Evolutionary conservation across 1,140 invertebrate genomes (phyloP), one percentile per base, ranked within the genome.

Genomic region (Eriosoma lanigerum): DNA sequence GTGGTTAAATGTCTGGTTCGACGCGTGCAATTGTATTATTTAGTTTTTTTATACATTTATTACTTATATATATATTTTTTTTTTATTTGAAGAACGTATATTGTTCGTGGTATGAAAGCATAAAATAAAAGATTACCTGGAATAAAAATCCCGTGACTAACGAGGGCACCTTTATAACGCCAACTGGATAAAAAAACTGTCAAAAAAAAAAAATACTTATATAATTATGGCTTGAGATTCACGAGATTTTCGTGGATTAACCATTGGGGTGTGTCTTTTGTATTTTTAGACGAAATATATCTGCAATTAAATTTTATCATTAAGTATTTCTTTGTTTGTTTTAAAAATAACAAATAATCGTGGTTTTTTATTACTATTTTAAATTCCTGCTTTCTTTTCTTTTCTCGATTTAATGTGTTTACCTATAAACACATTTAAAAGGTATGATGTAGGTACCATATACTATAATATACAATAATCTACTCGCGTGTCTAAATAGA

Each of bases 61-160:
- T n/a, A n/a, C n/a, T n/a, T n/a, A n/a, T n/a, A n/a, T n/a, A n/a
- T n/a, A n/a, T n/a, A n/a, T n/a, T n/a, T n/a, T n/a, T n/a, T n/a
- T n/a, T n/a, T n/a, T n/a, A n/a, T n/a, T n/a, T n/a, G n/a, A n/a
- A n/a, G n/a, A n/a, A n/a, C n/a, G n/a, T n/a, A n/a, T n/a, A n/a
- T n/a, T n/a, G n/a, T n/a, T n/a, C n/a, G n/a, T n/a, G n/a, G n/a
- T n/a, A n/a, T n/a, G n/a, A n/a, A 15, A 29, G 24, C 17, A 62
- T 62, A 26, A n/a, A 62, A 19, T 62, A 62, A 62, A 17, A 13
- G 26, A 24, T 24, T 62, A 62, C 58, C 26, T 29, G 58, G 17
- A 1, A 29, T 62, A 62, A 60, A 29, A 62, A n/a, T n/a, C 26
- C 56, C 58, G 58, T 62, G 58, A 62, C 58, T 62, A 62, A 62